These are phyloP conservation scores for Periparus ater DNA, from an alignment of 2,797 vertebrate genomes.

Conservation along the genomic window DNA sequence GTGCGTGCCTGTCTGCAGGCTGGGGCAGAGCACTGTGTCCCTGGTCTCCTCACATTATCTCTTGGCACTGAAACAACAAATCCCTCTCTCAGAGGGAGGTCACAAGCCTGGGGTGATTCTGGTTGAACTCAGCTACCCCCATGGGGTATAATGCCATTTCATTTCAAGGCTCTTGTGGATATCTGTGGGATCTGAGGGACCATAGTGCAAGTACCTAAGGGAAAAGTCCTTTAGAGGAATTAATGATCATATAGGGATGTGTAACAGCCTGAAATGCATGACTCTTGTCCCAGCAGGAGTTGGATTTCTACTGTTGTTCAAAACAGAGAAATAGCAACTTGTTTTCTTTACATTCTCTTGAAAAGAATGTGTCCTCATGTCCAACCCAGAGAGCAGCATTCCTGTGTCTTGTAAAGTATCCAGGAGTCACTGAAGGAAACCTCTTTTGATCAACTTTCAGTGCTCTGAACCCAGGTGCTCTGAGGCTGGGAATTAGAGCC, in stretches of 20 bases:
- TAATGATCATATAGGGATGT: not conserved
- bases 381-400: not conserved
- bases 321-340: not conserved
- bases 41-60: not conserved
- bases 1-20: not conserved
- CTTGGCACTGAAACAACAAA: not conserved
- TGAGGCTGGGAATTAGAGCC: not conserved
- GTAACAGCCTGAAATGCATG: not conserved
- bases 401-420: not conserved
- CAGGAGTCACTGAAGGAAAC: not conserved
- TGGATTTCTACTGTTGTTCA: not conserved
- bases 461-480: not conserved
- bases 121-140: not conserved
- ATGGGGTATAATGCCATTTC: not conserved
- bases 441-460: not conserved
- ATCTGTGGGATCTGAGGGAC: not conserved
- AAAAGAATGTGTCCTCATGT: not conserved
- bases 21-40: not conserved
- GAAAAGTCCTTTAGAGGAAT: not conserved
- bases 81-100: not conserved
- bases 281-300: not conserved
- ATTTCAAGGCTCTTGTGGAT: not conserved
- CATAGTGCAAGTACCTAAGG: not conserved
- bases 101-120: not conserved
- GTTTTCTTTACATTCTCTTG: not conserved